Evolutionary conservation across 2,113 vertebrate genomes (phyloP).

Genomic region (Enhydra lutris): DNA sequence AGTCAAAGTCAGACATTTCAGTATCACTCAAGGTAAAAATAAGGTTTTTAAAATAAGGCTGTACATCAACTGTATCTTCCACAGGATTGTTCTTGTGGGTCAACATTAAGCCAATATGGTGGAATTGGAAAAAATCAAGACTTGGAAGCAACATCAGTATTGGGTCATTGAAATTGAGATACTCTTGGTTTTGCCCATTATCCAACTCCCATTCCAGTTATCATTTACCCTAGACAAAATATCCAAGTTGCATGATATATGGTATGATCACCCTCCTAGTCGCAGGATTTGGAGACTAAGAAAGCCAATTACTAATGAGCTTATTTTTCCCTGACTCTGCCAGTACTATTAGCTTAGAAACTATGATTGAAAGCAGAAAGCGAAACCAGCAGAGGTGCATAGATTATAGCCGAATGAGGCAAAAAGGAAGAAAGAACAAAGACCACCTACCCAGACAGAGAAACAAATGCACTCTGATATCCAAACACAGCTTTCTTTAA

Average conservation of each 20-base stretch:
- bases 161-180: background rate
- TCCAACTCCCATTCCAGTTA: background rate
- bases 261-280: background rate
- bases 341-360: background rate
- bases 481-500: background rate
- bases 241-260: background rate
- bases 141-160: background rate
- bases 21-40: background rate
- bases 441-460: background rate
- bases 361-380: background rate
- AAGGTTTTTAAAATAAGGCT: background rate
- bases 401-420: background rate
- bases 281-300: background rate
- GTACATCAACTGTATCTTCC: background rate
- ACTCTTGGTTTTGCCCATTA: background rate
- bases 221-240: background rate
- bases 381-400: background rate
- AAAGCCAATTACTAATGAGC: background rate
- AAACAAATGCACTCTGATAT: background rate
- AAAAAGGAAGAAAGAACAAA: background rate
- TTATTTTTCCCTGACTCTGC: background rate
- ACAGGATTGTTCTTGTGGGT: background rate
- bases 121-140: background rate
- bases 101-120: background rate
- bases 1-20: slow-evolving; percentile 2